Evolutionary conservation across 2,888 invertebrate species (phyloP).

Genomic region (Carterocephalus palaemon): DNA sequence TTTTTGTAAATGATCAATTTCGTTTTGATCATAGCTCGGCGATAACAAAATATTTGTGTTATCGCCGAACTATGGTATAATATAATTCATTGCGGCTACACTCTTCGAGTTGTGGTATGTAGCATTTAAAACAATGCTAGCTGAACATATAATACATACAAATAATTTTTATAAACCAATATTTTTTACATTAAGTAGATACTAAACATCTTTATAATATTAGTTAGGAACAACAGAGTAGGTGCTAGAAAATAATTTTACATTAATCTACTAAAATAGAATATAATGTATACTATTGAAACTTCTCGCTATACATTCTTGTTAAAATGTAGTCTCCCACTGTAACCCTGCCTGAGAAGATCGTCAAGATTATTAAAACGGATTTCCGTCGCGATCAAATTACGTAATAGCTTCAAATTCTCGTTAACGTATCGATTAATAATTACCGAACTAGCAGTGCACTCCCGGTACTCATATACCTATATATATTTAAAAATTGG

Average conservation of each 20-base stretch:
- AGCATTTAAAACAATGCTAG: no score
- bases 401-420: slow-evolving; percentile 23
- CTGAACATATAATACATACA: no score
- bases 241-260: no score
- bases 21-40: not conserved
- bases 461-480: slow-evolving; percentile 1
- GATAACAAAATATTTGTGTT: slow-evolving; percentile 2
- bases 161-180: no score
- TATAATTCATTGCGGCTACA: no score
- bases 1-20: slow-evolving; percentile 11
- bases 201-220: no score
- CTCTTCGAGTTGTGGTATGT: no score
- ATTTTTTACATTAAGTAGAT: no score
- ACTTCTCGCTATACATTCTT: not conserved
- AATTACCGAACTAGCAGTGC: slow-evolving; percentile 11
- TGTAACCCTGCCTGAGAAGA: slow-evolving; percentile 8
- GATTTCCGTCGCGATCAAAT: slow-evolving; percentile 21
- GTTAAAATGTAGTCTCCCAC: slow-evolving; percentile 3
- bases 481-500: not conserved
- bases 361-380: slow-evolving; percentile 19
- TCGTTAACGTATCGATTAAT: slow-evolving; percentile 24
- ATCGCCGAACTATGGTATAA: no score
- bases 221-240: no score
- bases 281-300: no score
- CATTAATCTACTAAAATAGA: no score